Conservation (phyloP, 92 coral and sea anemone species). For the Heteractis magnifica region DNA sequence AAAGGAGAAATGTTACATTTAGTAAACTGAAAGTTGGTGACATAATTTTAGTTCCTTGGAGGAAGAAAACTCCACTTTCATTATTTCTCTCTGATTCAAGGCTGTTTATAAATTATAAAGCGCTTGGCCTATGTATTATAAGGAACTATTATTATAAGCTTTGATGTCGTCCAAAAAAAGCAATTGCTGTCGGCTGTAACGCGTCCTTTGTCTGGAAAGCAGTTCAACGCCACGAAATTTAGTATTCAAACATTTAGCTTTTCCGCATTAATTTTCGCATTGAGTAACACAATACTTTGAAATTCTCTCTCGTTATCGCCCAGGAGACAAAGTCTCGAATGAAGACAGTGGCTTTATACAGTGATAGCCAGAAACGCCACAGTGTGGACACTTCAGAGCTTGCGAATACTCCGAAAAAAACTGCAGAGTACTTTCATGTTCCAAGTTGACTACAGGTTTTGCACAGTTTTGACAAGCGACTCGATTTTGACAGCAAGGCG, state of each 20-base stretch:
- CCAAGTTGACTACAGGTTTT: conserved; percentile 83
- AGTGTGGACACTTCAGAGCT: conserved; percentile 89
- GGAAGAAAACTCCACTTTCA: background rate
- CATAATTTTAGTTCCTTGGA: background rate
- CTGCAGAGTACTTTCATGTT: conserved; percentile 58
- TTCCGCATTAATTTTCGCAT: background rate
- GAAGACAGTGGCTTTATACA: conserved; percentile 83
- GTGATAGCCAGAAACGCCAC: conserved; percentile 89
- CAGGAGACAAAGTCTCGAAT: conserved; percentile 44
- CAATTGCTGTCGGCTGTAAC: background rate
- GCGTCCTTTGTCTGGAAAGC: background rate
- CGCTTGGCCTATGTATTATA: background rate
- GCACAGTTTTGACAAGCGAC: conserved; percentile 92
- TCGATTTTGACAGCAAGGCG: conserved; percentile 91
- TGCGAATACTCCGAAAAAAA: conserved; percentile 94
- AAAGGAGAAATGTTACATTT: background rate
- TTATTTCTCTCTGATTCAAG: background rate
- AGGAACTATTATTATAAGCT: background rate
- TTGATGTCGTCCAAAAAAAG: background rate
- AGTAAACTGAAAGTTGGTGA: background rate
- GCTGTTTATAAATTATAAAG: conserved; percentile 1
- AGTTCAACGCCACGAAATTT: background rate
- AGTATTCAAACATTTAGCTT: background rate
- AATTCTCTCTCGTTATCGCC: background rate
- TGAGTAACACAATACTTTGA: background rate